phyloP scores from a whole-genome alignment of 2,113 vertebrate genomes.

The Phalacrocorax carbo region DNA sequence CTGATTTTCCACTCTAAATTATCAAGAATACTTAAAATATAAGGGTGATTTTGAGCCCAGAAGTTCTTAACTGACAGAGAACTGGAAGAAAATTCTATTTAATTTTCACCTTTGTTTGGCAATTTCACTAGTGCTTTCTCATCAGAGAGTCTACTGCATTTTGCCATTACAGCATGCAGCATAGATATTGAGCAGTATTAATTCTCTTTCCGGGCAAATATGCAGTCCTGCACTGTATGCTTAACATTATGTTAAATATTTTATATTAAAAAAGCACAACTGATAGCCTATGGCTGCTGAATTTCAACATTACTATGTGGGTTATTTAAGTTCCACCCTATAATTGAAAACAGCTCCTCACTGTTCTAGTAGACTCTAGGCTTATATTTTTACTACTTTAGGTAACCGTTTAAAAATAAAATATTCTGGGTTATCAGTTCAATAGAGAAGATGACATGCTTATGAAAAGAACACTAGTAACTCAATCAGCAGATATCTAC shows the following conservation, averaged over 20 bases:
- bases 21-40: not conserved
- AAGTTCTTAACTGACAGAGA: not conserved
- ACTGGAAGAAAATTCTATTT: not conserved
- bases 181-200: not conserved
- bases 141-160: not conserved
- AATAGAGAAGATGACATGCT: not conserved
- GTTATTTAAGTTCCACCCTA: not conserved
- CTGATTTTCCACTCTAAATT: not conserved
- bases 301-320: not conserved
- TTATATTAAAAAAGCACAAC: not conserved
- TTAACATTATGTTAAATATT: not conserved
- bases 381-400: constrained; percentile 4
- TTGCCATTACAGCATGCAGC: not conserved
- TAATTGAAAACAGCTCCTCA: not conserved
- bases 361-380: not conserved
- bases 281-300: not conserved
- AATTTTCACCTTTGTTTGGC: not conserved
- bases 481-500: not conserved
- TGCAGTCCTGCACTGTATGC: not conserved
- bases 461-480: not conserved
- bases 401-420: constrained; percentile 23
- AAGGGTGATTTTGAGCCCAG: not conserved
- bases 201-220: not conserved
- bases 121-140: not conserved
- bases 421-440: not conserved